phyloP scores from a whole-genome alignment of 2,113 vertebrate species.

The Strix uralensis region DNA sequence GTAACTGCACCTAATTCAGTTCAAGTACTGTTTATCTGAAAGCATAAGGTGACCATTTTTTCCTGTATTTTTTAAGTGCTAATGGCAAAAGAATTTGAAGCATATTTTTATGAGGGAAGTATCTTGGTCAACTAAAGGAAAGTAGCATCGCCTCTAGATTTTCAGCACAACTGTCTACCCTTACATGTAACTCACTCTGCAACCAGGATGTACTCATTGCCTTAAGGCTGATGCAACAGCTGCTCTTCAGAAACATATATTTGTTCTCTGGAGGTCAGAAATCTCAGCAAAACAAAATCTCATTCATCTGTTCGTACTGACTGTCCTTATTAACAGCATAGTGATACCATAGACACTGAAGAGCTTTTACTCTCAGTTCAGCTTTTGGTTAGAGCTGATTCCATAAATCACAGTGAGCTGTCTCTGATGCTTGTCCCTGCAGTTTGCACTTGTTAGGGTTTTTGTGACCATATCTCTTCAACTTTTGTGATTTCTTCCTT shows the following conservation, averaged over 20 bases:
- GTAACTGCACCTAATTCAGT: neutral
- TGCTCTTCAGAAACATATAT: neutral
- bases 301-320: neutral
- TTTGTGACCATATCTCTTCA: neutral
- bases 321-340: neutral
- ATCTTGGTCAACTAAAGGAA: neutral
- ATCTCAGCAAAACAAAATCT: neutral
- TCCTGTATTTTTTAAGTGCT: neutral
- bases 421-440: neutral
- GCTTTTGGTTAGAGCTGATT: neutral
- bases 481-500: neutral
- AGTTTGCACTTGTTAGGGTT: neutral
- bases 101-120: neutral
- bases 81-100: neutral
- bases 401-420: neutral
- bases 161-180: neutral
- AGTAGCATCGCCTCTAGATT: neutral
- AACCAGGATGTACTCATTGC: neutral
- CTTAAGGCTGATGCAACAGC: neutral
- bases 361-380: neutral
- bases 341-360: neutral
- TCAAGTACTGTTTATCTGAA: neutral
- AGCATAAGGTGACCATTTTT: accelerated
- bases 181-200: neutral
- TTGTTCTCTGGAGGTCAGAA: neutral